phyloP scores from a whole-genome alignment of 2,888 invertebrate genomes.

The Phoronis australis region DNA sequence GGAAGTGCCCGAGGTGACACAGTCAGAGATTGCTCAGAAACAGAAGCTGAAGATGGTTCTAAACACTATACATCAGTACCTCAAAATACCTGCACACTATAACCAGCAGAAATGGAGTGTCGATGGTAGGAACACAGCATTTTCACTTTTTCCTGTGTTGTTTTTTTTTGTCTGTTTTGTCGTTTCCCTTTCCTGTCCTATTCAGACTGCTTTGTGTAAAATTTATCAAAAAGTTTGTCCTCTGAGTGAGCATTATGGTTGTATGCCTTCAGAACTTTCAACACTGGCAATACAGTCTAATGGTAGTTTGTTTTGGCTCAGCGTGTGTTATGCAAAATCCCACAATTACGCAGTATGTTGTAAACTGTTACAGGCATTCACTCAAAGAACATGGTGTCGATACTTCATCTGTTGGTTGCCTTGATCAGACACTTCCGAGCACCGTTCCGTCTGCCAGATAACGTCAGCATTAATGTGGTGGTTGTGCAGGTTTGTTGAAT shows the following conservation, averaged over 20 bases:
- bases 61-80: slow-evolving; percentile 78
- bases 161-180: too few relatives aligned
- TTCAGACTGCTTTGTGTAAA: not conserved
- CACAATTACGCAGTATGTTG: not conserved
- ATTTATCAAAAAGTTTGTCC: not conserved
- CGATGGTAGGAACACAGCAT: slow-evolving; percentile 65
- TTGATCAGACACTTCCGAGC: slow-evolving; percentile 88
- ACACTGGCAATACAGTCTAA: too few relatives aligned
- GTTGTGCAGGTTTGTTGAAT: slow-evolving; percentile 89
- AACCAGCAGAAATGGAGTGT: slow-evolving; percentile 92
- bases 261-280: too few relatives aligned
- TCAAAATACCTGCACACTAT: slow-evolving; percentile 56
- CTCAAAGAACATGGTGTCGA: slow-evolving; percentile 92
- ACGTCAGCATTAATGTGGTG: slow-evolving; percentile 86
- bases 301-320: too few relatives aligned
- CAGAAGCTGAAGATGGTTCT: slow-evolving; percentile 88
- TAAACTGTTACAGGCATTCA: slow-evolving; percentile 70
- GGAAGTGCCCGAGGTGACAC: slow-evolving; percentile 96
- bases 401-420: slow-evolving; percentile 88
- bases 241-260: too few relatives aligned
- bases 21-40: slow-evolving; percentile 81
- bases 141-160: too few relatives aligned
- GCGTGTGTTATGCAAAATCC: too few relatives aligned
- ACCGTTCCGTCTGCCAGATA: slow-evolving; percentile 91
- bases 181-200: not conserved